Percentiles rank a stretch among this genome's conserved stretches.
These are phyloP conservation scores for Papilio protenor DNA, from an alignment of 2,888 invertebrate species.

Conservation along the genomic window DNA sequence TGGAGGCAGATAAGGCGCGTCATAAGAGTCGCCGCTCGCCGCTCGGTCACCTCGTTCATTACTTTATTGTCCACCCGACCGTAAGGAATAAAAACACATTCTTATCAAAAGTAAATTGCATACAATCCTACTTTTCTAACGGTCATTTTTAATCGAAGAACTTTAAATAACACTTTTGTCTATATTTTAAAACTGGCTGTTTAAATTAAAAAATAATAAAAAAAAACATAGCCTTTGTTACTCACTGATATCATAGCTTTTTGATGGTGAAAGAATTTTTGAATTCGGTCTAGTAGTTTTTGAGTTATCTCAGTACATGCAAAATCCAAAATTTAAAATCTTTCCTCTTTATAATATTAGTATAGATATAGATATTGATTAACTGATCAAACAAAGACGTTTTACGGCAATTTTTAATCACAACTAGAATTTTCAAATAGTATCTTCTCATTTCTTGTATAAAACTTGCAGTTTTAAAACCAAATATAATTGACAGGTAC, in stretches of 20 bases:
- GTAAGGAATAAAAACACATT: slow-evolving; percentile 58
- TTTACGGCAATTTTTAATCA: background rate
- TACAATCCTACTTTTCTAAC: background rate
- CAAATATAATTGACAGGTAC: background rate
- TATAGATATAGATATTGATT: background rate
- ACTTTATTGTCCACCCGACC: slow-evolving; percentile 77
- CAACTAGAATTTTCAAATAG: background rate
- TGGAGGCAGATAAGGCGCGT: slow-evolving; percentile 76
- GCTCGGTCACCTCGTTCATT: slow-evolving; percentile 70
- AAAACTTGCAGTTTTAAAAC: background rate
- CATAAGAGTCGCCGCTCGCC: slow-evolving; percentile 75
- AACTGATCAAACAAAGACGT: background rate
- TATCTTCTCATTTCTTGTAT: background rate
- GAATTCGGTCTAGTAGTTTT: too few species aligned
- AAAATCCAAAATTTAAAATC: too few species aligned
- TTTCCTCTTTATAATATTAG: too few species aligned
- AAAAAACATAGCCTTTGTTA: too few species aligned
- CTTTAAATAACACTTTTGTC: background rate
- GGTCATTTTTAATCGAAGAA: background rate
- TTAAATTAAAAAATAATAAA: too few species aligned
- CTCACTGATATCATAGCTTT: too few species aligned
- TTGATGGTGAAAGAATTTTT: too few species aligned
- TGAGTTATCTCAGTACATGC: too few species aligned
- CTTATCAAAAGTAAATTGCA: slow-evolving; percentile 35
- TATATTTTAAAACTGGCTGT: too few species aligned